Conservation (phyloP, 2,113 vertebrate species). For the Phyllostomus hastatus region DNA sequence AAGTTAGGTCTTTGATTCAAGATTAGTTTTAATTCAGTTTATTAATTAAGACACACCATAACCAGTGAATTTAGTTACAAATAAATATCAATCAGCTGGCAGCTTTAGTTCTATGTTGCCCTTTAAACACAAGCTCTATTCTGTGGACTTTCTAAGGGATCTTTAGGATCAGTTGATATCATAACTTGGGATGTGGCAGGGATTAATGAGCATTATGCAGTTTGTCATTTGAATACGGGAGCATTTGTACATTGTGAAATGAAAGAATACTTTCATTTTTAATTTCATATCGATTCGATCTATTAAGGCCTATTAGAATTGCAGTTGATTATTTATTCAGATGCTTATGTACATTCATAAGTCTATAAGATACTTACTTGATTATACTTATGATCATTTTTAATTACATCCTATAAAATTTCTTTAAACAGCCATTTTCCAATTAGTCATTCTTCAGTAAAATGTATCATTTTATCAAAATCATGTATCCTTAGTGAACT, state of each 20-base stretch:
- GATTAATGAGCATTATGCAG: not conserved
- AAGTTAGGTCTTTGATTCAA: slow-evolving; percentile 13
- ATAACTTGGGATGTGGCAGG: not conserved
- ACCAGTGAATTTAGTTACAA: not conserved
- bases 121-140: not conserved
- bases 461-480: not conserved
- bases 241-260: not conserved
- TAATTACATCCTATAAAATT: slow-evolving; percentile 24
- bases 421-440: not conserved
- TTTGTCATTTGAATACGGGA: not conserved
- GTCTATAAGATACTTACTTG: slow-evolving; percentile 3
- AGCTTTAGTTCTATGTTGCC: not conserved
- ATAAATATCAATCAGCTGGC: not conserved
- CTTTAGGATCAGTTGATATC: not conserved
- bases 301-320: not conserved
- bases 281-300: not conserved
- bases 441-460: slow-evolving; percentile 29
- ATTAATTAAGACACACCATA: not conserved
- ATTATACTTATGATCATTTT: slow-evolving; percentile 38
- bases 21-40: not conserved
- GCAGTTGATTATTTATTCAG: not conserved
- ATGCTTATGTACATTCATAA: not conserved
- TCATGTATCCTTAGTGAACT: not conserved
- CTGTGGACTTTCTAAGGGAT: not conserved
- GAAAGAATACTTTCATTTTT: not conserved